A percentile compares a stretch with the other conserved stretches of the same genome.
These are phyloP conservation scores for Gavia stellata DNA, from an alignment of 2,113 vertebrate genomes.

Conservation along the genomic window DNA sequence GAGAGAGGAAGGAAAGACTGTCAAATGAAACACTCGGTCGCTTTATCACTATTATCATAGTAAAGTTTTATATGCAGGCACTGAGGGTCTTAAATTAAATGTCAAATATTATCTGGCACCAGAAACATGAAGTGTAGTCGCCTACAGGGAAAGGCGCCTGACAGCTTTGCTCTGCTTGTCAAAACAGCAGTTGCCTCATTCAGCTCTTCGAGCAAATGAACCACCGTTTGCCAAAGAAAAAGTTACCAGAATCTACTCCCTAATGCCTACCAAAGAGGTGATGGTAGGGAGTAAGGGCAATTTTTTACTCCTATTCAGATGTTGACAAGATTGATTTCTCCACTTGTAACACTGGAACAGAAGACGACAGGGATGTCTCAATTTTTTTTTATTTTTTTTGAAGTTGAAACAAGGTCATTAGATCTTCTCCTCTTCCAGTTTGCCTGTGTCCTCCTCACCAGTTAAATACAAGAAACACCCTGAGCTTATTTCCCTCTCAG, in stretches of 20 bases:
- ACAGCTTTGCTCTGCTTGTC: slow-evolving; percentile 30
- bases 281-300: background rate
- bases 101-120: slow-evolving; percentile 52
- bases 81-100: slow-evolving; percentile 64
- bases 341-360: background rate
- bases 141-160: background rate
- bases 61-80: slow-evolving; percentile 37
- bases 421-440: background rate
- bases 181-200: background rate
- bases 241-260: background rate
- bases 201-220: background rate
- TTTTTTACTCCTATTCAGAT: background rate
- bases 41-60: slow-evolving; percentile 40
- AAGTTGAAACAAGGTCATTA: background rate
- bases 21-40: slow-evolving; percentile 10
- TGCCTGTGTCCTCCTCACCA: background rate
- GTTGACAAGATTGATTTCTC: background rate
- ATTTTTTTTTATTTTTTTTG: background rate
- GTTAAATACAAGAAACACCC: background rate
- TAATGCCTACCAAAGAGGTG: background rate
- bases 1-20: background rate
- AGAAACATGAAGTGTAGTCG: background rate
- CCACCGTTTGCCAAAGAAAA: background rate
- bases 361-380: background rate
- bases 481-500: background rate